Evolutionary conservation across 2,113 vertebrate genomes (phyloP).

Genomic region (Zosterops lateralis): DNA sequence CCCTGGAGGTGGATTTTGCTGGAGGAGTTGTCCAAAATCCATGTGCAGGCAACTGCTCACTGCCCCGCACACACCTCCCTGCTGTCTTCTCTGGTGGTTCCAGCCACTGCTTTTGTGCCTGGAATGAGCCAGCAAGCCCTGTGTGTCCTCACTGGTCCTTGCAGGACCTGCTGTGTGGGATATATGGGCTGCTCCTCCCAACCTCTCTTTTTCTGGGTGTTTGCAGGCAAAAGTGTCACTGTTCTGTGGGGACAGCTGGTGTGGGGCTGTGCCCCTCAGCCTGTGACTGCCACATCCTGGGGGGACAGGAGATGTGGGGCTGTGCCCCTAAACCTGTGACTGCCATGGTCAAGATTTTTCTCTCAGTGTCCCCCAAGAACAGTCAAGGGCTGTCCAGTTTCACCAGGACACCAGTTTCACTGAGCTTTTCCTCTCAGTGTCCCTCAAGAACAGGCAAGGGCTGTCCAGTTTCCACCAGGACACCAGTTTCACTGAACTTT

Average conservation of each 20-base stretch:
- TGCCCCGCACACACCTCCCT: neutral
- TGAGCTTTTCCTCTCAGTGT: too few relatives aligned
- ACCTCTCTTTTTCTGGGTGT: neutral
- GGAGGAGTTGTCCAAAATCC: neutral
- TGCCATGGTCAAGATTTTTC: too few relatives aligned
- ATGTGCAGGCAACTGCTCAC: rapidly evolving
- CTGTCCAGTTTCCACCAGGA: too few relatives aligned
- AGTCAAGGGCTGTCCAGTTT: too few relatives aligned
- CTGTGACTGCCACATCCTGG: too few relatives aligned
- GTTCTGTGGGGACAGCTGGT: neutral
- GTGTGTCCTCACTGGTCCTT: neutral
- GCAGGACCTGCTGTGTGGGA: neutral
- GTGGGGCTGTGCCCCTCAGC: neutral
- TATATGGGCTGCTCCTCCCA: rapidly evolving
- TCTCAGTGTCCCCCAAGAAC: too few relatives aligned
- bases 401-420: too few relatives aligned
- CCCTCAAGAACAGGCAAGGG: too few relatives aligned
- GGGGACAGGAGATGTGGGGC: neutral
- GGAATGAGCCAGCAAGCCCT: neutral
- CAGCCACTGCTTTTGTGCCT: neutral
- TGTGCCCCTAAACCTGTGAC: neutral
- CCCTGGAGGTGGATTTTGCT: neutral
- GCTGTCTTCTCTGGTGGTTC: neutral
- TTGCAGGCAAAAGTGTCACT: neutral
- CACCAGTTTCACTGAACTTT: too few relatives aligned